Percentiles rank a stretch among this genome's conserved stretches.
phyloP scores from a whole-genome alignment of 2,888 invertebrate genomes.

The Noctua fimbriata region DNA sequence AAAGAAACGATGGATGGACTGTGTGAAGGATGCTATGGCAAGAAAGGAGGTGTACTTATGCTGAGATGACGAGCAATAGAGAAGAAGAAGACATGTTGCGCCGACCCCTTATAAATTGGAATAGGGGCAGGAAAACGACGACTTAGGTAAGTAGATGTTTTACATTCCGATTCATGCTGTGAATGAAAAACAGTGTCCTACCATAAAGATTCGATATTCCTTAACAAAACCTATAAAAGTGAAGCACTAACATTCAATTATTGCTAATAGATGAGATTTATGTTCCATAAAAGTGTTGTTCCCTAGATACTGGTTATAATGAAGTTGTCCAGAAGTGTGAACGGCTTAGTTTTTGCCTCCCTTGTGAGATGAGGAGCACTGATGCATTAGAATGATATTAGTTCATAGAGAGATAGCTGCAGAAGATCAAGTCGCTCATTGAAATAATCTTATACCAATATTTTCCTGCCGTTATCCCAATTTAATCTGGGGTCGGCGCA shows the following conservation, averaged over 20 bases:
- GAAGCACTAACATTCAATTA: slow-evolving; percentile 6
- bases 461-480: not conserved
- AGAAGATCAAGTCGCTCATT: slow-evolving; percentile 30
- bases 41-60: no score
- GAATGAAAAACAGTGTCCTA: not conserved
- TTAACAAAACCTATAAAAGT: slow-evolving; percentile 6
- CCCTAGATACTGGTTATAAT: slow-evolving; percentile 28
- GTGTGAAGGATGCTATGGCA: no score
- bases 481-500: not conserved
- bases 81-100: no score
- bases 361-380: slow-evolving; percentile 20
- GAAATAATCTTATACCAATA: not conserved
- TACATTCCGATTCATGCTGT: not conserved
- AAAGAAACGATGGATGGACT: no score
- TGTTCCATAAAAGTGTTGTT: not conserved
- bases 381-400: slow-evolving; percentile 32
- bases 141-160: not conserved
- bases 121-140: no score
- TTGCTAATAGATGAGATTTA: slow-evolving; percentile 11
- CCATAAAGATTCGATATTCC: not conserved
- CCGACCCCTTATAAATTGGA: no score
- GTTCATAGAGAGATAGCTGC: not conserved
- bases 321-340: slow-evolving; percentile 31
- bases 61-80: no score
- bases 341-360: slow-evolving; percentile 41